Evolutionary conservation across 2,113 vertebrate genomes (phyloP).

Genomic region (Vicugna pacos): DNA sequence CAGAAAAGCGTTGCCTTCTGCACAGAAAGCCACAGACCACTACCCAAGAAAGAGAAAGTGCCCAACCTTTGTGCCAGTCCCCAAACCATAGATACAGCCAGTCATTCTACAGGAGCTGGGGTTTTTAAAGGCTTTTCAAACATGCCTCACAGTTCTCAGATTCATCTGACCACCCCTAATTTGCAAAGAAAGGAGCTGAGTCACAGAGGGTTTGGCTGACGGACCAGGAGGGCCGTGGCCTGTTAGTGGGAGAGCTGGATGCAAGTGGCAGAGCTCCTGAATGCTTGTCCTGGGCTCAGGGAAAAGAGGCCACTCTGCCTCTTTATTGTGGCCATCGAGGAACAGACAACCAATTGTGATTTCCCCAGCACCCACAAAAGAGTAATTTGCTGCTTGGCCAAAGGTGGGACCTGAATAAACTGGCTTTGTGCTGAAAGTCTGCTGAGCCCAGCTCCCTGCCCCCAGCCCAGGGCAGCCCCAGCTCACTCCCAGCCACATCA

Average conservation of each 20-base stretch:
- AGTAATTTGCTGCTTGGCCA: slow-evolving; percentile 74
- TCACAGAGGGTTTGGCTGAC: slow-evolving; percentile 59
- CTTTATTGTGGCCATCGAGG: slow-evolving; percentile 63
- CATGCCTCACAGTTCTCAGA: neutral
- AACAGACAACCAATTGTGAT: slow-evolving; percentile 77
- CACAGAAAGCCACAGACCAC: slow-evolving; percentile 36
- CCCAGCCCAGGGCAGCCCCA: neutral
- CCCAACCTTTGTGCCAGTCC: slow-evolving; percentile 45
- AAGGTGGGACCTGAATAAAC: slow-evolving; percentile 52
- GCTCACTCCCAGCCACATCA: neutral
- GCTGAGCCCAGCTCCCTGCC: slow-evolving; percentile 3
- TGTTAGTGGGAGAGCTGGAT: neutral
- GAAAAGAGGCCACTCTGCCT: slow-evolving; percentile 57
- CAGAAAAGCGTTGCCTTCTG: slow-evolving; percentile 11
- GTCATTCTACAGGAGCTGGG: slow-evolving; percentile 33
- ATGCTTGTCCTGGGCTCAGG: slow-evolving; percentile 16
- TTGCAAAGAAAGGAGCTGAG: slow-evolving; percentile 75
- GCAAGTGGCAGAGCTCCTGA: slow-evolving; percentile 37
- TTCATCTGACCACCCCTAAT: slow-evolving; percentile 58
- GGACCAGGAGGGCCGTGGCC: neutral
- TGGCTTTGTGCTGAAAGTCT: slow-evolving; percentile 44
- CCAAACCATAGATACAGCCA: slow-evolving; percentile 37
- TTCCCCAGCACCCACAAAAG: slow-evolving; percentile 70
- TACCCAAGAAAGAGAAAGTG: slow-evolving; percentile 59
- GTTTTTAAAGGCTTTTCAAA: slow-evolving; percentile 68